Conservation (phyloP, 2,888 invertebrate genomes). For the Ferdinandea cuprea region DNA sequence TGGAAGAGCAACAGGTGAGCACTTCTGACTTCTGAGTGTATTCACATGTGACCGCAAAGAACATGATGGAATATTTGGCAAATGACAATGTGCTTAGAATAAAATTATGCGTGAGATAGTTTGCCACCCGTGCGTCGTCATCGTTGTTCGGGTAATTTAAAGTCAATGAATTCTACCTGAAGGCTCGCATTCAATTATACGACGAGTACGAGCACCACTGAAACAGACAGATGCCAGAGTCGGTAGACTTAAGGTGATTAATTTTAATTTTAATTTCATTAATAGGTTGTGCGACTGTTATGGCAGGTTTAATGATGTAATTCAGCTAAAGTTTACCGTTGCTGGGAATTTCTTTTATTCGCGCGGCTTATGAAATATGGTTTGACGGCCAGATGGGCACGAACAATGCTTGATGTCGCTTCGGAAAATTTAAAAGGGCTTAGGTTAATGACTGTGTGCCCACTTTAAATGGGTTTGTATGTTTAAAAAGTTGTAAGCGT, state of each 20-base stretch:
- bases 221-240: not conserved
- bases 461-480: constrained; percentile 17
- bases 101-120: constrained; percentile 58
- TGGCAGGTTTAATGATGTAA: constrained; percentile 49
- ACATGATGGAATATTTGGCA: constrained; percentile 29
- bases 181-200: constrained; percentile 6
- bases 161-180: constrained; percentile 42
- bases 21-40: not conserved
- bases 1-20: constrained; percentile 2
- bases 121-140: constrained; percentile 36
- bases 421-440: constrained; percentile 46
- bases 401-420: constrained; percentile 30
- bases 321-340: constrained; percentile 44
- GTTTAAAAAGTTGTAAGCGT: constrained; percentile 27
- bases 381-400: constrained; percentile 37
- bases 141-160: constrained; percentile 29
- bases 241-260: constrained; percentile 23
- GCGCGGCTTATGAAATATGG: constrained; percentile 36
- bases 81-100: constrained; percentile 45
- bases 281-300: constrained; percentile 52
- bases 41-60: not conserved
- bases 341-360: constrained; percentile 39
- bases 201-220: not conserved
- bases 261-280: constrained; percentile 52
- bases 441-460: constrained; percentile 42